Conservation (phyloP, 2,113 vertebrate genomes). For the Ailurus styani region DNA sequence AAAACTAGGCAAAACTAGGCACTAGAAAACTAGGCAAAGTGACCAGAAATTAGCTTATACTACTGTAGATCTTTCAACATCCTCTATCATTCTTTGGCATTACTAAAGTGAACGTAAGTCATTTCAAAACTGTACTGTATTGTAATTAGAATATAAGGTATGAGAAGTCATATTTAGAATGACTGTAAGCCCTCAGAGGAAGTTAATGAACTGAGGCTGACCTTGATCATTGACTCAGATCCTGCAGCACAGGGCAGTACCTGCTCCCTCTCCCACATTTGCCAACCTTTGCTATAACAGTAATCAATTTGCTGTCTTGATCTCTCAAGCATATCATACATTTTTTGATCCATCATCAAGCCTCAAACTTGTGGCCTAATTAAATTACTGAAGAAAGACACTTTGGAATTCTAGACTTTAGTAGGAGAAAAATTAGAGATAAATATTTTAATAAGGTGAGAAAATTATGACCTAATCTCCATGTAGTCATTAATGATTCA, state of each 20-base stretch:
- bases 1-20: not conserved
- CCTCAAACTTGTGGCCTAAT: slow-evolving; percentile 85
- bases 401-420: slow-evolving; percentile 79
- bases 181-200: slow-evolving; percentile 79
- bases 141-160: slow-evolving; percentile 72
- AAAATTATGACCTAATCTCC: slow-evolving; percentile 54
- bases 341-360: slow-evolving; percentile 90
- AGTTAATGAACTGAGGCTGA: slow-evolving; percentile 92
- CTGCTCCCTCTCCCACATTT: slow-evolving; percentile 82
- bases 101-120: slow-evolving; percentile 7
- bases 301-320: slow-evolving; percentile 97
- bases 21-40: not conserved
- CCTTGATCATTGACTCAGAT: slow-evolving; percentile 91
- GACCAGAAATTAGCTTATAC: not conserved
- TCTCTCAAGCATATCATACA: slow-evolving; percentile 96
- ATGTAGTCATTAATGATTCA: slow-evolving; percentile 23
- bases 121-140: not conserved
- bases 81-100: not conserved
- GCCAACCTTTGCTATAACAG: slow-evolving; percentile 88
- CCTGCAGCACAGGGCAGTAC: slow-evolving; percentile 81
- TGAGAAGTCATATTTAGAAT: slow-evolving; percentile 71
- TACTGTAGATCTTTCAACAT: not conserved
- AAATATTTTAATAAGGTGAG: slow-evolving; percentile 63
- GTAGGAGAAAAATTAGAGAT: slow-evolving; percentile 63
- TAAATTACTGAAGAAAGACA: slow-evolving; percentile 82